phyloP scores from a whole-genome alignment of 1,140 invertebrate species.

The Saccostrea glomerata region DNA sequence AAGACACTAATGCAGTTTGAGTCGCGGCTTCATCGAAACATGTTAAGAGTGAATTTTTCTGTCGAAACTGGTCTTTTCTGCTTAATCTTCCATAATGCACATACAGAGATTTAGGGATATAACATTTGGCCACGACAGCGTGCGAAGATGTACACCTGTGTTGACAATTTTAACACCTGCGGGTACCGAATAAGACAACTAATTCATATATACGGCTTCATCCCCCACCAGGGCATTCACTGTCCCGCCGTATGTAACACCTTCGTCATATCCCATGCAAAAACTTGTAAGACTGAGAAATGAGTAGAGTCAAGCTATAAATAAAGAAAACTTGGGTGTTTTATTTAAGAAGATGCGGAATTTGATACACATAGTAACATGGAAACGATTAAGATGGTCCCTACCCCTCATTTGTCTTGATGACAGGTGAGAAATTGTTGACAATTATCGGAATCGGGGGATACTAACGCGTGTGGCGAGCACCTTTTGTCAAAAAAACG shows the following conservation, averaged over 20 bases:
- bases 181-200: slow-evolving; percentile 8
- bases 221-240: slow-evolving; percentile 15
- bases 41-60: neutral
- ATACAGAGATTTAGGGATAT: slow-evolving; percentile 24
- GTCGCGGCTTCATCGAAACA: neutral
- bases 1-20: slow-evolving; percentile 3
- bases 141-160: slow-evolving; percentile 21
- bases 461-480: neutral
- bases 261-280: neutral
- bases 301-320: neutral
- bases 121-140: slow-evolving; percentile 13
- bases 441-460: slow-evolving; percentile 14
- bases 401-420: slow-evolving; percentile 7
- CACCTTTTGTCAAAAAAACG: neutral
- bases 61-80: neutral
- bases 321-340: neutral
- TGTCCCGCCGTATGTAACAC: neutral
- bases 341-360: slow-evolving; percentile 10
- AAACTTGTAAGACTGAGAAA: slow-evolving; percentile 14
- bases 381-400: slow-evolving; percentile 11
- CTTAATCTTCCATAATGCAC: slow-evolving; percentile 35
- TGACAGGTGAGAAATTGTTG: slow-evolving; percentile 27
- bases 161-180: slow-evolving; percentile 33
- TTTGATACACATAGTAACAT: slow-evolving; percentile 9
- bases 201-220: slow-evolving; percentile 17